Percentiles rank a stretch among this genome's conserved stretches.
These are phyloP conservation scores for Melierax canorus DNA, from an alignment of 2,113 vertebrate species.

Conservation along the genomic window DNA sequence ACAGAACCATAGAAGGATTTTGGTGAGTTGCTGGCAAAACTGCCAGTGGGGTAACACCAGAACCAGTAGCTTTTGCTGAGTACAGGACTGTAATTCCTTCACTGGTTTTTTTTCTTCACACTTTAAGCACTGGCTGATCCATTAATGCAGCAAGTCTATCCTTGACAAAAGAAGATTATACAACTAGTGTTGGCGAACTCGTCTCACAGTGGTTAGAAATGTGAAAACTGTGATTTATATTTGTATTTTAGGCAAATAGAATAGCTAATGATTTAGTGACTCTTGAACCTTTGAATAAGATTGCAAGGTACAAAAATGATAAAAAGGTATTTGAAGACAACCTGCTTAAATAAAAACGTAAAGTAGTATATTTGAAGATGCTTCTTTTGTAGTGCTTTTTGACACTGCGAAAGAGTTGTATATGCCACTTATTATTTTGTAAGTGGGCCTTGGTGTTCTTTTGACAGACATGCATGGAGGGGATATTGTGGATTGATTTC, in stretches of 20 bases:
- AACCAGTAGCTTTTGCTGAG: background rate
- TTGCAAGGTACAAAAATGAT: background rate
- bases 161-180: background rate
- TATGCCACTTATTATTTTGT: background rate
- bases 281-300: background rate
- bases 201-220: background rate
- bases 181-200: background rate
- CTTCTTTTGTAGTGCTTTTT: background rate
- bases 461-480: background rate
- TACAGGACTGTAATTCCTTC: background rate
- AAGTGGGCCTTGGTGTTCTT: background rate
- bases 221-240: background rate
- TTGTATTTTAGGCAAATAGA: background rate
- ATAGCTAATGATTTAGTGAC: background rate
- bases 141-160: background rate
- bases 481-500: background rate
- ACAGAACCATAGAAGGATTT: background rate
- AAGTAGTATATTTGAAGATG: background rate
- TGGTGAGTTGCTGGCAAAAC: background rate
- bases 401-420: background rate
- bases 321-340: background rate
- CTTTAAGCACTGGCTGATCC: conserved; percentile 8
- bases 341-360: background rate
- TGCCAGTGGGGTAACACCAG: background rate
- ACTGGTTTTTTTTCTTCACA: background rate